Percentiles rank a stretch among this genome's conserved stretches.
These are phyloP conservation scores for Alexandromys fortis DNA, from an alignment of 2,113 vertebrate genomes.

Conservation along the genomic window DNA sequence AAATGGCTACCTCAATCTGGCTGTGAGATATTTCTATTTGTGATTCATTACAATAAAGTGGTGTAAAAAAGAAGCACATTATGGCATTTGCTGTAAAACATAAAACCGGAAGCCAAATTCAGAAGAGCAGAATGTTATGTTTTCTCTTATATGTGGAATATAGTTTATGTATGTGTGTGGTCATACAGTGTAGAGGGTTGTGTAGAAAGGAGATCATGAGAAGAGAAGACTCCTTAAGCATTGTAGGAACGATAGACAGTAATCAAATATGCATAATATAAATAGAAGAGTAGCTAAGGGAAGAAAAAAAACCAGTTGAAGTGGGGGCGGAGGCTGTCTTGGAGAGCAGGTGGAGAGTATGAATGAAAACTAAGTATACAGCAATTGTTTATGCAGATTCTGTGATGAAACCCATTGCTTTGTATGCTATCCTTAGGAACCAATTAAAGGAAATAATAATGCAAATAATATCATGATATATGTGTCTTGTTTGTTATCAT, in stretches of 20 bases:
- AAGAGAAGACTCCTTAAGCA: no score
- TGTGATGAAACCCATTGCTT: background rate
- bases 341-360: background rate
- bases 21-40: background rate
- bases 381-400: background rate
- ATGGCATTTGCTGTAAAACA: background rate
- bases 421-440: background rate
- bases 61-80: background rate
- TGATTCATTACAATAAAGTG: background rate
- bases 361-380: background rate
- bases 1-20: background rate
- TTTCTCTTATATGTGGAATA: background rate
- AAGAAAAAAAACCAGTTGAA: background rate
- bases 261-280: no score
- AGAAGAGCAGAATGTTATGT: background rate
- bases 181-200: background rate
- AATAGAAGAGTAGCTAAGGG: background rate
- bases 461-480: background rate
- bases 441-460: background rate
- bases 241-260: accelerated
- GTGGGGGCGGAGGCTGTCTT: accelerated
- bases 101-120: background rate
- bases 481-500: background rate
- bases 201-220: background rate
- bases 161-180: background rate